Evolutionary conservation across 2,888 invertebrate species (phyloP), one percentile per base, ranked within the genome.

Genomic region (Cheilosia impressa): DNA sequence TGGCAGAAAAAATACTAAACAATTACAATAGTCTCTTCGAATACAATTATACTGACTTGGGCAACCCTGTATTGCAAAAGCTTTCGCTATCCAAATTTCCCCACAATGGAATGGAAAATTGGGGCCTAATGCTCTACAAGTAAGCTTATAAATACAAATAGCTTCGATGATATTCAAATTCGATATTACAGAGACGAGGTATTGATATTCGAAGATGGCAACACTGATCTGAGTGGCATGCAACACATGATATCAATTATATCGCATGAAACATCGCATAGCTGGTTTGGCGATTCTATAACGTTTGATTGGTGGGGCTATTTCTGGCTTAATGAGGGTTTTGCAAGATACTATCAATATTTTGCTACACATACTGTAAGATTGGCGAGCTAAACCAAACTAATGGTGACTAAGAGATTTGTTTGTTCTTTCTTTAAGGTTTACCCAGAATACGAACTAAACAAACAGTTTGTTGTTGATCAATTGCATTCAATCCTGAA

Each of bases 61-160:
- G 93, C 1, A 93, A 96, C 87, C 92, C 94, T 0, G 95, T 96
- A 89, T 93, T 97, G 88, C 96, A 97, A 90, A 95, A 96, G 88
- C 94, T 96, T 2, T 96, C 96, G 0, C 93, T 97, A 58, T 95
- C 96, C 0, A 95, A 96, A 88, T 97, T 97, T 91, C 94, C 95
- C 0, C 95, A 95, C 68, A 95, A 95, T 22, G 95, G 97, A 76
- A 97, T 97, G 97, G 97, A 97, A 90, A 98, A 98, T 90, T 98
- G 97, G 97, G 98, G 97, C 1, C 93, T 98, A 4, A 94, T 97
- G 13, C 96, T 96, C 4, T 98, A 96, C 92, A 94, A 95, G 95
- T 95, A 90, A 96, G 90, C 93, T 93, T 31, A 31, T 2, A 9
- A 31, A 31, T 2, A 31, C 31, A 62, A 94, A 4, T 34, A 13